A percentile compares a stretch with the other conserved stretches of the same genome.
These are phyloP conservation scores for Pocota personata DNA, from an alignment of 2,888 invertebrate species.

Conservation along the genomic window DNA sequence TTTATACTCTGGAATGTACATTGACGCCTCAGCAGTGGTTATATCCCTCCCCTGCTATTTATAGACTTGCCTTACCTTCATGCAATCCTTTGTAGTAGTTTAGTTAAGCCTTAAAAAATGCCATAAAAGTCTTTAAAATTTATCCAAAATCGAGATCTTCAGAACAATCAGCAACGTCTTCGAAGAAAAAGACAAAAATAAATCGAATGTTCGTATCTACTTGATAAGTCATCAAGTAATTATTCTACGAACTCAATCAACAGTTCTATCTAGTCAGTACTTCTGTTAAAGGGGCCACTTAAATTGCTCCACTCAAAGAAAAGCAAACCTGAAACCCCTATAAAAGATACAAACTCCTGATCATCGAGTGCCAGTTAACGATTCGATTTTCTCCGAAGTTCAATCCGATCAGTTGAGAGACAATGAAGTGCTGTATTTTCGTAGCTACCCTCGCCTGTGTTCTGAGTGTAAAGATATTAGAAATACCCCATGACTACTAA, in stretches of 20 bases:
- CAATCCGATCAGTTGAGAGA: not conserved
- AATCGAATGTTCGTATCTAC: not conserved
- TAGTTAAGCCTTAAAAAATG: no score
- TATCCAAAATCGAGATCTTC: no score
- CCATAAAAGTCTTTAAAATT: no score
- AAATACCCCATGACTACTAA: not conserved
- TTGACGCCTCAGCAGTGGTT: constrained; percentile 88
- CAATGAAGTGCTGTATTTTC: constrained; percentile 45
- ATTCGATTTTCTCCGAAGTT: not conserved
- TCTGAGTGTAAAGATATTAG: constrained; percentile 31
- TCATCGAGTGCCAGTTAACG: constrained; percentile 6
- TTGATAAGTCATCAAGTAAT: not conserved
- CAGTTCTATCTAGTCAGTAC: not conserved
- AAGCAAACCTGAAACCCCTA: not conserved
- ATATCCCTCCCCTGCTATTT: constrained; percentile 89
- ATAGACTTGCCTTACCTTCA: no score
- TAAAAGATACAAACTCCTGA: constrained; percentile 18
- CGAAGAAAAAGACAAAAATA: no score
- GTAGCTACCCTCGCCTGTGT: constrained; percentile 25
- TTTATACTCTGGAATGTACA: constrained; percentile 88
- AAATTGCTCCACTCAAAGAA: not conserved
- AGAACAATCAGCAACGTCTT: not conserved
- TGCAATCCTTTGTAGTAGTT: no score
- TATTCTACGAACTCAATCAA: not conserved
- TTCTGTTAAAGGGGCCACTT: constrained; percentile 3